phyloP scores from a whole-genome alignment of 2,113 vertebrate genomes.

The Pelmatolapia mariae region DNA sequence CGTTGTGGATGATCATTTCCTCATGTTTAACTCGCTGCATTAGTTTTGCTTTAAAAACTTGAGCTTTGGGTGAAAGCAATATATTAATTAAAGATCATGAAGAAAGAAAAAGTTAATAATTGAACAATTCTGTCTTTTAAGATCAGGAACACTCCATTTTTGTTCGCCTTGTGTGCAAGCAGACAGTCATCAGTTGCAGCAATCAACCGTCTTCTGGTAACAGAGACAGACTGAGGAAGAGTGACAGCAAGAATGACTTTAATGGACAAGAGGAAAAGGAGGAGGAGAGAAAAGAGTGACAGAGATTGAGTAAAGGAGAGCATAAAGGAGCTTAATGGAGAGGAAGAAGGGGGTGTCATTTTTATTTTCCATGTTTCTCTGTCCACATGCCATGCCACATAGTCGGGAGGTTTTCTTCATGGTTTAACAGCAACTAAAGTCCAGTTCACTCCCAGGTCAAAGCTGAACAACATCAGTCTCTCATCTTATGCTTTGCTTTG shows the following conservation, averaged over 20 bases:
- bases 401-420: not conserved
- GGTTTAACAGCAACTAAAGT: not conserved
- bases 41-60: not conserved
- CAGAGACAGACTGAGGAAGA: not conserved
- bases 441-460: constrained; percentile 10
- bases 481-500: not conserved
- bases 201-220: not conserved
- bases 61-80: not conserved
- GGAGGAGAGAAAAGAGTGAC: not conserved
- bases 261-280: not conserved
- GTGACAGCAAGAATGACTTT: constrained; percentile 1
- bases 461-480: not conserved
- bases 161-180: not conserved
- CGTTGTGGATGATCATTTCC: not conserved
- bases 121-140: not conserved
- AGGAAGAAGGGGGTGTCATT: not conserved
- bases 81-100: not conserved
- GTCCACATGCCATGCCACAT: not conserved
- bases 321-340: not conserved
- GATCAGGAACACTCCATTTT: not conserved
- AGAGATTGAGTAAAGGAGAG: not conserved
- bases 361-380: not conserved
- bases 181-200: not conserved
- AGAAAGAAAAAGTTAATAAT: not conserved
- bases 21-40: not conserved